Evolutionary conservation across 1,140 invertebrate genomes (phyloP).

Genomic region (Sitodiplosis mosellana): DNA sequence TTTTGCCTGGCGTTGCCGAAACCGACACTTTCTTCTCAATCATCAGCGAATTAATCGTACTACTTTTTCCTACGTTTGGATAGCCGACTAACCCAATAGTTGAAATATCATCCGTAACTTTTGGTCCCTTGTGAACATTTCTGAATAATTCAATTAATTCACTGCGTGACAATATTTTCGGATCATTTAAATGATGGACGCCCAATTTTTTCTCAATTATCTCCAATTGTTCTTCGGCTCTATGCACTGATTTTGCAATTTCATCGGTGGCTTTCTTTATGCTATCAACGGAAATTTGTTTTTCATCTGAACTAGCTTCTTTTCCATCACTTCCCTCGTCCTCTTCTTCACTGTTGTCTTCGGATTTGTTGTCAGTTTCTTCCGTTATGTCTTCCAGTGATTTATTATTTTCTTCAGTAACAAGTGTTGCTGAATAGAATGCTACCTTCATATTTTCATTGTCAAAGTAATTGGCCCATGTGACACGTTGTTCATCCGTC

Average conservation of each 20-base stretch:
- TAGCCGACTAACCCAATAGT: constrained; percentile 93
- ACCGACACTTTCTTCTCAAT: constrained; percentile 85
- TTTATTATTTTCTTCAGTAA: constrained; percentile 28
- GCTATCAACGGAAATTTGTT: constrained; percentile 12
- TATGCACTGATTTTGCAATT: constrained; percentile 14
- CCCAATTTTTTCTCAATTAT: constrained; percentile 24
- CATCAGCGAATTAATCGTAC: constrained; percentile 89
- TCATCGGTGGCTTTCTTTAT: constrained; percentile 20
- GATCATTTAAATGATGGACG: constrained; percentile 16
- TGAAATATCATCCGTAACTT: constrained; percentile 35
- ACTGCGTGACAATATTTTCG: constrained; percentile 34
- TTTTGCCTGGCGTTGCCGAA: constrained; percentile 92
- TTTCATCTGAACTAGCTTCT: constrained; percentile 25
- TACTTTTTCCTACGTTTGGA: constrained; percentile 99
- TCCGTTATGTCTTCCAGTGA: constrained; percentile 16
- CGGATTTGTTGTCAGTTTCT: constrained; percentile 1
- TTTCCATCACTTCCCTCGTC: constrained; percentile 19
- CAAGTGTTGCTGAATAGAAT: constrained; percentile 67
- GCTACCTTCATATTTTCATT: constrained; percentile 42
- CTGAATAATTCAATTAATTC: constrained; percentile 49
- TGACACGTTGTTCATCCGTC: constrained; percentile 55
- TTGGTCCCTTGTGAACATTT: constrained; percentile 35
- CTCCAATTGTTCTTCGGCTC: constrained; percentile 28
- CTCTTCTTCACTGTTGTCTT: constrained; percentile 14
- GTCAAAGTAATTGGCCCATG: constrained; percentile 80